Evolutionary conservation across 2,113 vertebrate species (phyloP), one percentile per base, ranked within the genome.

Genomic region (Condylura cristata): DNA sequence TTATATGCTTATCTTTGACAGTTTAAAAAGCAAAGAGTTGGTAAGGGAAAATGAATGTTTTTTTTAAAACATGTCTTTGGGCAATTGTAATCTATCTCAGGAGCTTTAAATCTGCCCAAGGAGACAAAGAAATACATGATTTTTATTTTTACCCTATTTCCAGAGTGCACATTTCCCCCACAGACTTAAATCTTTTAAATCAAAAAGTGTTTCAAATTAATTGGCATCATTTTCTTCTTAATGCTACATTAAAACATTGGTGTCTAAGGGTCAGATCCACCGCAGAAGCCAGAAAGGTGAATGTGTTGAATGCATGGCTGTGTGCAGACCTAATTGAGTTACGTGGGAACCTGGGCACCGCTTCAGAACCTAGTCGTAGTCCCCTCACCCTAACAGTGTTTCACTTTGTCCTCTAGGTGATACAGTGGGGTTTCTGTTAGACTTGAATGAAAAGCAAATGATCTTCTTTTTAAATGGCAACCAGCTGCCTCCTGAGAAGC

Each of bases 401-500:
- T 93, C 68, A 8, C 91, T 97, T 93, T 97, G 95, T 93, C 92
- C 92, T 92, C 90, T 51, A 99, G 99, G 99, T 98, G 99, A 99
- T 97, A 99, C 99, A 85, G 99, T 99, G 61, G 99, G 99, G 97
- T 99, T 99, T 98, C 98, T 99, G 93, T 98, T 99, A 97, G 99
- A 99, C 97, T 99, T 99, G 92, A 99, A 99, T 97, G 99, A 99
- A 98, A 99, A 99, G 98, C 99, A 99, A 97, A 99, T 99, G 99
- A 98, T 99, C 97, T 99, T 99, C 98, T 99, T 99, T 97, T 98
- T 99, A 97, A 99, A 99, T 51, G 99, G 99, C 96, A 99, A 99
- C 97, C 99, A 99, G 95, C 99, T 99, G 97, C 99, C 99, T 80
- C 99, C 99, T 26, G 99, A 99, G 98, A 99, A 99, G 96, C 99